A percentile compares a stretch with the other conserved stretches of the same genome.
Evolutionary conservation across 2,113 vertebrate species (phyloP).

Genomic region (Hippocampus comes): DNA sequence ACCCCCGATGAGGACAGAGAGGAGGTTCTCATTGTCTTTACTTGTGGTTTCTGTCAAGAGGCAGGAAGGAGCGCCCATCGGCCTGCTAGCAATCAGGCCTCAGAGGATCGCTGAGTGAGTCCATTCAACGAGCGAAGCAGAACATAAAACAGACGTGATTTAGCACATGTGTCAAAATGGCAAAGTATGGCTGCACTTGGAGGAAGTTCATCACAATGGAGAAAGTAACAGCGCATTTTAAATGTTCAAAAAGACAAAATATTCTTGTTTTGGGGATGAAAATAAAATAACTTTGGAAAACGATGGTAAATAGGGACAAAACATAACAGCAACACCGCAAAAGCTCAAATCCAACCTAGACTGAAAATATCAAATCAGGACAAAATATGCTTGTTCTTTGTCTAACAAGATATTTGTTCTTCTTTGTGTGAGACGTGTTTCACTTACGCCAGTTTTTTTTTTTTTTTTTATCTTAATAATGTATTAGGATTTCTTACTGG

Average conservation of each 20-base stretch:
- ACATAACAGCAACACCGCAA: no score
- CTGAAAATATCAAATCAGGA: no score
- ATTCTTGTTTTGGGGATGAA: not conserved
- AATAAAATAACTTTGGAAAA: not conserved
- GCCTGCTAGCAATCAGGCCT: slow-evolving; percentile 52
- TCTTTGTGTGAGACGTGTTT: no score
- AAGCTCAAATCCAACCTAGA: no score
- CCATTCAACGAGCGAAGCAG: slow-evolving; percentile 25
- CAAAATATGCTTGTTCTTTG: no score
- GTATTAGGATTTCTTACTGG: no score
- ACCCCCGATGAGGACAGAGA: slow-evolving; percentile 19
- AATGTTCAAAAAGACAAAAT: not conserved
- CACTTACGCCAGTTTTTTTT: no score
- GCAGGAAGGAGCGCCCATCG: slow-evolving; percentile 24
- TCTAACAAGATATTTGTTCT: no score
- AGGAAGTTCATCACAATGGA: not conserved
- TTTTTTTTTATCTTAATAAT: no score
- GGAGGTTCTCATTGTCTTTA: slow-evolving; percentile 40
- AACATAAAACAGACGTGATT: slow-evolving; percentile 19
- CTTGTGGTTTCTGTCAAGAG: slow-evolving; percentile 50
- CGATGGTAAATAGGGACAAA: not conserved
- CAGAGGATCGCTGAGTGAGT: slow-evolving; percentile 41
- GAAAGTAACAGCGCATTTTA: not conserved
- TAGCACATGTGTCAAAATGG: slow-evolving; percentile 4
- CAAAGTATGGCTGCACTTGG: not conserved